Evolutionary conservation across 1,140 invertebrate genomes (phyloP), one percentile per base, ranked within the genome.

Genomic region (Drosophila pallidifrons): DNA sequence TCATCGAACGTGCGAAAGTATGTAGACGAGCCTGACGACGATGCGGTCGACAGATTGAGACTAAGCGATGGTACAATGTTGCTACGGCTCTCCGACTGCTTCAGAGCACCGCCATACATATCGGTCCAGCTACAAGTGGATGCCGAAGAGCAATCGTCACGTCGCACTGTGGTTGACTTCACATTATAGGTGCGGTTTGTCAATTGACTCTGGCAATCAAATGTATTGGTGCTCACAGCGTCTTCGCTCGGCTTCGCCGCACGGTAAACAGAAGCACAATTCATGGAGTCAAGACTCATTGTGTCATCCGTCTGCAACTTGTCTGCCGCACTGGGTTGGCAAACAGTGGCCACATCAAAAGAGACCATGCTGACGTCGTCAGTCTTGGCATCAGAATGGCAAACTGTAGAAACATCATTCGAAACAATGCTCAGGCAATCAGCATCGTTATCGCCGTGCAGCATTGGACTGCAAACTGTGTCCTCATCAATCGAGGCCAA

Each of bases 121-220:
- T 74, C 77, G 0, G 69, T 65, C 83, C 83, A 88, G 52, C 85
- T 88, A 38, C 80, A 83, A 1, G 69, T 71, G 25, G 83, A 87
- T 2, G 64, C 47, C n/a, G 83, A 88, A 7, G 77, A 74, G 47
- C 47, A 45, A 11, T 80, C 73, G 3, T 67, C 51, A 8, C 47
- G 51, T 3, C 65, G 60, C 5, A 63, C 32, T 3, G 59, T 55
- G 5, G 35, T 35, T 4, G 16, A 47, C 7, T 67, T 70, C 1
- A 80, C 0, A 4, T 77, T 55, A 20, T 69, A 89, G 1, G 83
- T 87, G 38, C 83, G 83, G 45, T 25, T 87, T n/a, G 76, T 79
- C 6, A 79, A 2, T 20, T 79, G 76, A 13, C 68, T 45, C 25
- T 28, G 51, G 7, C 25, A 55, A n/a, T 70, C 67, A 10, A 46